These are phyloP conservation scores for Pollenia labialis DNA, from an alignment of 2,888 invertebrate species.

Conservation along the genomic window DNA sequence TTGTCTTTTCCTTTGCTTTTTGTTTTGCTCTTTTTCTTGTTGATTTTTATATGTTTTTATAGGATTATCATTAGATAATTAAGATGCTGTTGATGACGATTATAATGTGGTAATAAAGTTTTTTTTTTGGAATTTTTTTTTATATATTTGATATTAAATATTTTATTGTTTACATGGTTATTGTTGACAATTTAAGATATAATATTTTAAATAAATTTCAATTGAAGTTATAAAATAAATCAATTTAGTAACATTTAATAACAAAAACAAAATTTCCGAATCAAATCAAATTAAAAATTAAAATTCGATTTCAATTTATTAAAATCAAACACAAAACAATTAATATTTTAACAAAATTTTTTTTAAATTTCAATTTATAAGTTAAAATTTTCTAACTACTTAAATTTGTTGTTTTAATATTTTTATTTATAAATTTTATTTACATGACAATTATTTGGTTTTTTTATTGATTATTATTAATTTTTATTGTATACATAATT, in stretches of 20 bases:
- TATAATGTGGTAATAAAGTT: not conserved
- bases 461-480: not conserved
- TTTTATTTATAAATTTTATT: not conserved
- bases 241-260: not conserved
- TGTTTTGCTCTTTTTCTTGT: not conserved
- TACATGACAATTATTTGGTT: conserved; percentile 2
- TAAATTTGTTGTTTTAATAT: not conserved
- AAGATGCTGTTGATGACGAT: conserved; percentile 3
- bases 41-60: conserved; percentile 7
- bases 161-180: conserved; percentile 6
- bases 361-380: not conserved
- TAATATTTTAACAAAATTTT: not conserved
- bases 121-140: not conserved
- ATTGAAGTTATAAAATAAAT: not conserved
- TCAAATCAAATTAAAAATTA: too few relatives aligned
- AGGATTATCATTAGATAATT: conserved; percentile 23
- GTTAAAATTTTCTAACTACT: conserved; percentile 52
- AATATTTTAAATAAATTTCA: not conserved
- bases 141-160: conserved; percentile 17
- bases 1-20: conserved; percentile 1
- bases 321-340: not conserved
- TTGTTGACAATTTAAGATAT: not conserved
- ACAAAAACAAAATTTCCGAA: too few relatives aligned
- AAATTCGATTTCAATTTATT: not conserved
- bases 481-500: conserved; percentile 16